phyloP scores from a whole-genome alignment of 2,888 invertebrate species.

The Thera britannica region DNA sequence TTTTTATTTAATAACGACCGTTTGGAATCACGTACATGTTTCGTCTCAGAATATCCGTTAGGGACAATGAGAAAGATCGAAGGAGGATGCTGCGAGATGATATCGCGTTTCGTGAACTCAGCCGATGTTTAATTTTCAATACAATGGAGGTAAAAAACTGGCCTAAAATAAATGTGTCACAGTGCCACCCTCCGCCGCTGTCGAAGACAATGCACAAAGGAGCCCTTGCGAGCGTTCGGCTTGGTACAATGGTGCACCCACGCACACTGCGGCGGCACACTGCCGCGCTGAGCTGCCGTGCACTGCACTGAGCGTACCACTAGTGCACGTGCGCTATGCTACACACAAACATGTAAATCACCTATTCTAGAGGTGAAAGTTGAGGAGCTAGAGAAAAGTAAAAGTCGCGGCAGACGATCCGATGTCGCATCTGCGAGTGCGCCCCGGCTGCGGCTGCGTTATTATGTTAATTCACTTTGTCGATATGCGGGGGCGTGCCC shows the following conservation, averaged over 20 bases:
- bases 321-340: slow-evolving; percentile 48
- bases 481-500: slow-evolving; percentile 58
- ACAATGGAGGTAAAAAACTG: slow-evolving; percentile 82
- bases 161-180: slow-evolving; percentile 83
- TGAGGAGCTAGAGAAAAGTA: slow-evolving; percentile 77
- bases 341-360: slow-evolving; percentile 72
- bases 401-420: slow-evolving; percentile 65
- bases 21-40: slow-evolving; percentile 50
- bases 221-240: slow-evolving; percentile 54
- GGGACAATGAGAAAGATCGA: slow-evolving; percentile 69
- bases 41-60: slow-evolving; percentile 50
- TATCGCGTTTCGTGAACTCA: slow-evolving; percentile 81
- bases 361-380: slow-evolving; percentile 80
- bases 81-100: slow-evolving; percentile 73
- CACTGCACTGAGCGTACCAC: neutral
- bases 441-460: slow-evolving; percentile 50
- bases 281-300: neutral
- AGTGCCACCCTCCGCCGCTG: slow-evolving; percentile 74
- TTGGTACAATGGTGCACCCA: slow-evolving; percentile 73
- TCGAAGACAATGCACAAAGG: slow-evolving; percentile 80
- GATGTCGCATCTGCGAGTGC: slow-evolving; percentile 59
- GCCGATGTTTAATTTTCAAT: slow-evolving; percentile 82
- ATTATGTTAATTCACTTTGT: slow-evolving; percentile 69
- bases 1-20: slow-evolving; percentile 67
- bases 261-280: slow-evolving; percentile 58